Conservation (phyloP, 64 coral and sea anemone genomes). For the Porites lutea region DNA sequence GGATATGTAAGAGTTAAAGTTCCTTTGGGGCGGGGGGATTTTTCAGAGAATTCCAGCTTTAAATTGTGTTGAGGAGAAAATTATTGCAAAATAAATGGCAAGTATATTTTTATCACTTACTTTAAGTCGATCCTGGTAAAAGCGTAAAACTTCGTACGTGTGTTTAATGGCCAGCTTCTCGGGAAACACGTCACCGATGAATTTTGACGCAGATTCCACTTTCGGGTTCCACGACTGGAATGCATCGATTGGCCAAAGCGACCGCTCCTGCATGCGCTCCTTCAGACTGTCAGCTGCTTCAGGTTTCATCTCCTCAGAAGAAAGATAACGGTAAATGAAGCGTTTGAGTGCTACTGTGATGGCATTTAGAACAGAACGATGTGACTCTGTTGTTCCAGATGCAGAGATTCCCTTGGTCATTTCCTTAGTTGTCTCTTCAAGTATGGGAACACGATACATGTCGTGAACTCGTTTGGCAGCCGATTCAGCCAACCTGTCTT, state of each 20-base stretch:
- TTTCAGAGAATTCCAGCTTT: not conserved
- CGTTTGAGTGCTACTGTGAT: conserved; percentile 73
- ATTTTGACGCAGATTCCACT: not conserved
- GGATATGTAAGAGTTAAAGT: too few species aligned
- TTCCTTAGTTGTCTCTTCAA: conserved; percentile 57
- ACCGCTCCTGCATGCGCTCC: conserved; percentile 68
- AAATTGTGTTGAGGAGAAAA: not conserved
- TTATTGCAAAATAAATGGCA: not conserved
- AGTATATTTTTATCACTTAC: not conserved
- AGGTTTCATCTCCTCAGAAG: conserved; percentile 80
- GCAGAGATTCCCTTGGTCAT: conserved; percentile 11
- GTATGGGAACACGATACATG: conserved; percentile 44
- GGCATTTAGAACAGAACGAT: conserved; percentile 38
- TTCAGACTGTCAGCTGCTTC: conserved; percentile 30
- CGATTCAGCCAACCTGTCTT: conserved; percentile 86
- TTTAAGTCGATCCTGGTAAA: conserved; percentile 38
- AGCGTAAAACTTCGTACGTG: conserved; percentile 23
- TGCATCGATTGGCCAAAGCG: conserved; percentile 82
- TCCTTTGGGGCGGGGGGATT: too few species aligned
- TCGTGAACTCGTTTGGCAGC: conserved; percentile 73
- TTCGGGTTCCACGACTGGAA: not conserved
- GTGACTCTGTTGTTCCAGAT: not conserved
- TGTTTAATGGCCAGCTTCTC: conserved; percentile 39
- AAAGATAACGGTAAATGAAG: conserved; percentile 93
- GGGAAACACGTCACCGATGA: not conserved